Evolutionary conservation across 1,140 invertebrate genomes (phyloP).

Genomic region (Babylonia areolata): DNA sequence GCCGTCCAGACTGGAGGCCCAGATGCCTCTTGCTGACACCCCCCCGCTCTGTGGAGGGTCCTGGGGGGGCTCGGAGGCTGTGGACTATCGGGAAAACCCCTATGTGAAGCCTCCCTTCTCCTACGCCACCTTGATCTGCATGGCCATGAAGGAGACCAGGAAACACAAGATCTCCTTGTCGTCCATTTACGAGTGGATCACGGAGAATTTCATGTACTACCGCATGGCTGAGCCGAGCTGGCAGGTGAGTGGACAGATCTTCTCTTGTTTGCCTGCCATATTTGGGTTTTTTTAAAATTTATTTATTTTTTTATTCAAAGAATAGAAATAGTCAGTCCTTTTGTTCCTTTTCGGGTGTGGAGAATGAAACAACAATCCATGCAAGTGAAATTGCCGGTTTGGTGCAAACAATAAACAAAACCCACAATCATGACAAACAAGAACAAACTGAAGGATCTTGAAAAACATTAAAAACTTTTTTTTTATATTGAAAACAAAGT

Average conservation of each 20-base stretch:
- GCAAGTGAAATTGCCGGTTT: too few relatives aligned
- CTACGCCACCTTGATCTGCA: conserved; percentile 92
- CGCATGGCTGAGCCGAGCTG: conserved; percentile 90
- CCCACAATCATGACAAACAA: too few relatives aligned
- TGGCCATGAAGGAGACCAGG: conserved; percentile 92
- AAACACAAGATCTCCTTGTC: conserved; percentile 94
- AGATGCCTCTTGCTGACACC: conserved; percentile 54
- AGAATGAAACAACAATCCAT: too few relatives aligned
- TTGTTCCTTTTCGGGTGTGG: too few relatives aligned
- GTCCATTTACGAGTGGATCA: conserved; percentile 94
- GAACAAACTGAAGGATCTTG: too few relatives aligned
- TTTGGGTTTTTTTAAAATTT: too few relatives aligned
- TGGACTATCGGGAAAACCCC: conserved; percentile 86
- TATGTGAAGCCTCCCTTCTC: conserved; percentile 93
- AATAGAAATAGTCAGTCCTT: too few relatives aligned
- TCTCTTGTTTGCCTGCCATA: too few relatives aligned
- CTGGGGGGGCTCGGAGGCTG: conserved; percentile 49
- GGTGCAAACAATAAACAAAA: too few relatives aligned
- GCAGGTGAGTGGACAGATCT: conserved; percentile 91
- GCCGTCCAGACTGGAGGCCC: conserved; percentile 62
- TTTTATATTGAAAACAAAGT: too few relatives aligned
- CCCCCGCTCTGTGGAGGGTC: conserved; percentile 37
- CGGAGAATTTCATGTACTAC: conserved; percentile 92
- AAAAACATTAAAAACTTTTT: too few relatives aligned
- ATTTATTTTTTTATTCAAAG: too few relatives aligned